These are phyloP conservation scores for Pseudomugil tenellus DNA, from an alignment of 2,797 vertebrate genomes.

Conservation along the genomic window DNA sequence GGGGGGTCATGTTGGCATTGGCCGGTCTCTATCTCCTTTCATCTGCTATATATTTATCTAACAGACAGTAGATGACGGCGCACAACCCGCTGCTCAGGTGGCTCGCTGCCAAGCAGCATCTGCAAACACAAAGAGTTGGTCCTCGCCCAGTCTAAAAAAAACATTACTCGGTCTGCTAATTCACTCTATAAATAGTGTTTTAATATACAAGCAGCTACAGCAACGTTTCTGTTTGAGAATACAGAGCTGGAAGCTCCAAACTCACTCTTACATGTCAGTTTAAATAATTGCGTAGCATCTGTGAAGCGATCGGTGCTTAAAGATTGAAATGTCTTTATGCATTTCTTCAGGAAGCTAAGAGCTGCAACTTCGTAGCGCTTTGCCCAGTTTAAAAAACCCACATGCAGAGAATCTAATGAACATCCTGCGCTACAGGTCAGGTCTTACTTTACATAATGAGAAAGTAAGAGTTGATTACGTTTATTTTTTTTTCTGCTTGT, in stretches of 20 bases:
- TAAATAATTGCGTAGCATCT: background rate
- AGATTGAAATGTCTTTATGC: background rate
- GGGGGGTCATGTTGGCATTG: too few relatives aligned
- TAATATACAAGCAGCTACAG: background rate
- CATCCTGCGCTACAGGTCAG: constrained; percentile 18
- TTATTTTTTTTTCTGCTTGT: background rate
- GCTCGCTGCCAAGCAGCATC: constrained; percentile 13
- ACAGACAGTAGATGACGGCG: constrained; percentile 9
- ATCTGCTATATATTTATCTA: constrained; percentile 41
- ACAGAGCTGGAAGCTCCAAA: constrained; percentile 1
- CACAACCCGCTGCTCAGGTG: constrained; percentile 14
- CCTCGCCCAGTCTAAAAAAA: constrained; percentile 7
- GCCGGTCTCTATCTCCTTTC: constrained; percentile 27
- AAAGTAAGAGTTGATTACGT: constrained; percentile 2
- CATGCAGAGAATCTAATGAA: constrained; percentile 37
- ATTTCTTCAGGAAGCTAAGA: constrained; percentile 14
- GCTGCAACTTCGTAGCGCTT: constrained; percentile 14
- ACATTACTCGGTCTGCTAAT: constrained; percentile 14
- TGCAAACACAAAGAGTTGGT: constrained; percentile 13
- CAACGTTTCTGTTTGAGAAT: background rate
- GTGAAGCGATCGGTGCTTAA: background rate
- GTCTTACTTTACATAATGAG: constrained; percentile 11
- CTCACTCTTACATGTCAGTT: background rate
- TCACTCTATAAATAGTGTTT: constrained; percentile 8
- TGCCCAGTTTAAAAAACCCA: constrained; percentile 28